These are phyloP conservation scores for Drosophila tsacasi DNA, from an alignment of 1,140 invertebrate genomes.

Conservation along the genomic window DNA sequence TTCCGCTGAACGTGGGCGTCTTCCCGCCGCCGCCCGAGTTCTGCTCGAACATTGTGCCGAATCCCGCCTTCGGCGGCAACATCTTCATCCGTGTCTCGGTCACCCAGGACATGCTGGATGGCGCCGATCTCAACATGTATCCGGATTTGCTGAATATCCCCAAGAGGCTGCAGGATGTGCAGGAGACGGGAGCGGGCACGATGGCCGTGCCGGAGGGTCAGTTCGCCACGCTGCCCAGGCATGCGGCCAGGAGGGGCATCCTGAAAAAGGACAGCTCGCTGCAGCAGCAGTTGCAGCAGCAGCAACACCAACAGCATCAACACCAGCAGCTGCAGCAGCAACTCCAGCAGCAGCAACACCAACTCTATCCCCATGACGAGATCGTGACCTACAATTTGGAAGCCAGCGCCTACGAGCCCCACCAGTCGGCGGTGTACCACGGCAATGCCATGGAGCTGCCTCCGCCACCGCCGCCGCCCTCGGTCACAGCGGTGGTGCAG, in stretches of 20 bases:
- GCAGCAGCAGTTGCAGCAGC: slow-evolving; percentile 52
- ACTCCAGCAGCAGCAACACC: slow-evolving; percentile 28
- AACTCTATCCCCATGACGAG: slow-evolving; percentile 80
- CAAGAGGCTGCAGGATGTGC: slow-evolving; percentile 86
- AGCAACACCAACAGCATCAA: slow-evolving; percentile 36
- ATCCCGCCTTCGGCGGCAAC: slow-evolving; percentile 88
- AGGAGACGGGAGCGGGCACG: slow-evolving; percentile 60
- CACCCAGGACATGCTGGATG: slow-evolving; percentile 88
- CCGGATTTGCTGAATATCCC: slow-evolving; percentile 92
- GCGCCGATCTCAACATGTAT: slow-evolving; percentile 88
- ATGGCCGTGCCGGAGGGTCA: slow-evolving; percentile 60
- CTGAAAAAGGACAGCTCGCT: slow-evolving; percentile 79
- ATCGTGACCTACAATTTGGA: slow-evolving; percentile 84
- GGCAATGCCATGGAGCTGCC: slow-evolving; percentile 67
- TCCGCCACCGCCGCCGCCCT: slow-evolving; percentile 74
- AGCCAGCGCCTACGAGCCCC: slow-evolving; percentile 65
- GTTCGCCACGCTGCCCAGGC: slow-evolving; percentile 88
- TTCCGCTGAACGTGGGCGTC: slow-evolving; percentile 85
- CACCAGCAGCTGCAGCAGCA: slow-evolving; percentile 42
- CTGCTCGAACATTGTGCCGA: slow-evolving; percentile 86
- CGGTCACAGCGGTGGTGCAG: slow-evolving; percentile 71
- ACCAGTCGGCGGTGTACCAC: slow-evolving; percentile 52
- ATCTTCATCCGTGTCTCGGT: slow-evolving; percentile 91
- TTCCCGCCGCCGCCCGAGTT: slow-evolving; percentile 89
- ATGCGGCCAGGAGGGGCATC: slow-evolving; percentile 74